phyloP scores from a whole-genome alignment of 2,797 vertebrate genomes.

The Gouania willdenowi region DNA sequence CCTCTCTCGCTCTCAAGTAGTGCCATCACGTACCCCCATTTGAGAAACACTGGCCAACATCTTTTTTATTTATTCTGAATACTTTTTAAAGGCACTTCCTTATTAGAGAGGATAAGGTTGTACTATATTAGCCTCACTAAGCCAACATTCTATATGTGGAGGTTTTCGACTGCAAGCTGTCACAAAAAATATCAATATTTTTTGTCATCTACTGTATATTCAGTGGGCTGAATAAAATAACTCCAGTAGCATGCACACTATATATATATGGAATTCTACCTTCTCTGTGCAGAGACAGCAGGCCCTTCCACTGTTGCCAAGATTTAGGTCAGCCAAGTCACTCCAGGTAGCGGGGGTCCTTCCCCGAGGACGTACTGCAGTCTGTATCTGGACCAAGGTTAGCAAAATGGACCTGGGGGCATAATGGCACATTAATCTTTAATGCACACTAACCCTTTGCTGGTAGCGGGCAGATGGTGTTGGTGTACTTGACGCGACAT shows the following conservation, averaged over 20 bases:
- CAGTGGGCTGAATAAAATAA: too few species aligned
- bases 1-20: too few species aligned
- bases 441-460: constrained; percentile 71
- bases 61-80: too few species aligned
- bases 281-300: constrained; percentile 45
- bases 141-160: too few species aligned
- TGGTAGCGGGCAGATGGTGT: constrained; percentile 59
- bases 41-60: too few species aligned
- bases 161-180: too few species aligned
- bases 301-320: constrained; percentile 48
- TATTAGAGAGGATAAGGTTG: too few species aligned
- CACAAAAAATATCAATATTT: too few species aligned
- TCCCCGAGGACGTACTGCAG: constrained; percentile 50
- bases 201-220: too few species aligned
- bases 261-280: constrained; percentile 19
- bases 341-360: constrained; percentile 67
- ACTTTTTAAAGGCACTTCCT: too few species aligned
- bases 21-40: too few species aligned
- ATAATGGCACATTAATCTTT: constrained; percentile 69
- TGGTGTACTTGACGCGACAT: constrained; percentile 25
- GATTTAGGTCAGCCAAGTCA: constrained; percentile 72
- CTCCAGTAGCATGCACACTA: constrained; percentile 13
- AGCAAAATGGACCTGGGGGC: constrained; percentile 46
- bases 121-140: too few species aligned
- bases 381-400: constrained; percentile 71